Evolutionary conservation across 2,797 vertebrate species (phyloP).

Genomic region (Amazona finschi): DNA sequence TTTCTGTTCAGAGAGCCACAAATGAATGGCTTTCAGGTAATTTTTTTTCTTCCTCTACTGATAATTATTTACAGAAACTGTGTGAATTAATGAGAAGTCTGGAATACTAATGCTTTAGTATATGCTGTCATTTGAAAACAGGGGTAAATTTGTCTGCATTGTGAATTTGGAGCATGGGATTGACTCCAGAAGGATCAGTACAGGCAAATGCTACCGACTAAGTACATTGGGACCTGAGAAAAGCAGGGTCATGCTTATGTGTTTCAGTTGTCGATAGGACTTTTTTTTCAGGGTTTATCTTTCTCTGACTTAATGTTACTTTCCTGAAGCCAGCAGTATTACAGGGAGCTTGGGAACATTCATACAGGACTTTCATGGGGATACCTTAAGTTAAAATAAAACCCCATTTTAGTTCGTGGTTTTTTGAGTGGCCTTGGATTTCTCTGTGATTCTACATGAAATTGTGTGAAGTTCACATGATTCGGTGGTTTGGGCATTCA

Average conservation of each 20-base stretch:
- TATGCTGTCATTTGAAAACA: background rate
- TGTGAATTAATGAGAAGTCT: background rate
- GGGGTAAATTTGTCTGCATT: background rate
- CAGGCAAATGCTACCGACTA: background rate
- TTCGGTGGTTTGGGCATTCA: background rate
- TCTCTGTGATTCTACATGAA: background rate
- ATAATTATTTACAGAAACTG: background rate
- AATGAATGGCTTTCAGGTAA: background rate
- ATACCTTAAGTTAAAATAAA: background rate
- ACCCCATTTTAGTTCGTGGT: background rate
- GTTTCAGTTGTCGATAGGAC: background rate
- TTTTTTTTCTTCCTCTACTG: background rate
- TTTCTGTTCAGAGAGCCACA: background rate
- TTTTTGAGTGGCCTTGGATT: background rate
- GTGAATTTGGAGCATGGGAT: background rate
- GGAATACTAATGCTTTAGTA: background rate
- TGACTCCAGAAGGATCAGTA: background rate
- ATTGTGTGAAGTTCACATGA: background rate
- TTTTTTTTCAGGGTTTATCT: background rate
- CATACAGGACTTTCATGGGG: background rate
- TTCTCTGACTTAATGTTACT: background rate
- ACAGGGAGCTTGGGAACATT: background rate
- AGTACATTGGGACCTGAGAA: background rate
- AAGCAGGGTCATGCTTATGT: background rate
- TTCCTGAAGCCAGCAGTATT: background rate